These are phyloP conservation scores for Drosophila flavopinicola DNA, from an alignment of 2,888 invertebrate genomes.

Conservation along the genomic window DNA sequence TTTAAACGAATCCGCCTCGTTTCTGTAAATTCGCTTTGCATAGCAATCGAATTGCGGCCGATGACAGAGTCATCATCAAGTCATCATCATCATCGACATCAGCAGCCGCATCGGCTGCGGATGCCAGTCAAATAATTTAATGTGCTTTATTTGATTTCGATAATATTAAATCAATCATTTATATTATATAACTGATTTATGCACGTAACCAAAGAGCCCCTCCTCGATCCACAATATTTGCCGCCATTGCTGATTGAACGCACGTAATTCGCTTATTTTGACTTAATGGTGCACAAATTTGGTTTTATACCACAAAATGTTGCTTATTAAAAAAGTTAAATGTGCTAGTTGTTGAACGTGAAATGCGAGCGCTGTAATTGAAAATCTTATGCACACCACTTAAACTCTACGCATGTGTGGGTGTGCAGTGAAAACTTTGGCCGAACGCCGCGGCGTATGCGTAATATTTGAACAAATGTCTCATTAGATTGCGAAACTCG, in stretches of 20 bases:
- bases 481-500: conserved; percentile 13
- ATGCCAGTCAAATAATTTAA: conserved; percentile 53
- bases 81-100: conserved; percentile 22
- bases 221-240: background rate
- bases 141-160: conserved; percentile 58
- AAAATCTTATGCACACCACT: conserved; percentile 19
- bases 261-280: conserved; percentile 53
- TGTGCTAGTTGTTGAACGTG: conserved; percentile 6
- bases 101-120: conserved; percentile 1
- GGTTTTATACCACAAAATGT: conserved; percentile 32
- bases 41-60: conserved; percentile 57
- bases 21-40: conserved; percentile 62
- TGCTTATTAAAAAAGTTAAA: conserved; percentile 45
- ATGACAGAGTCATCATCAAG: conserved; percentile 25
- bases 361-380: conserved; percentile 32
- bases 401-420: background rate
- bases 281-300: conserved; percentile 54
- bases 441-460: conserved; percentile 39
- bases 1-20: background rate
- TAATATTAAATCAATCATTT: conserved; percentile 65
- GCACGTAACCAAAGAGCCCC: background rate
- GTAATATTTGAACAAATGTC: conserved; percentile 36
- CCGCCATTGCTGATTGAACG: conserved; percentile 16
- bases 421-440: conserved; percentile 19
- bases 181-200: conserved; percentile 57